These are phyloP conservation scores for Phyllostomus discolor DNA, from an alignment of 2,113 vertebrate species.

Conservation along the genomic window DNA sequence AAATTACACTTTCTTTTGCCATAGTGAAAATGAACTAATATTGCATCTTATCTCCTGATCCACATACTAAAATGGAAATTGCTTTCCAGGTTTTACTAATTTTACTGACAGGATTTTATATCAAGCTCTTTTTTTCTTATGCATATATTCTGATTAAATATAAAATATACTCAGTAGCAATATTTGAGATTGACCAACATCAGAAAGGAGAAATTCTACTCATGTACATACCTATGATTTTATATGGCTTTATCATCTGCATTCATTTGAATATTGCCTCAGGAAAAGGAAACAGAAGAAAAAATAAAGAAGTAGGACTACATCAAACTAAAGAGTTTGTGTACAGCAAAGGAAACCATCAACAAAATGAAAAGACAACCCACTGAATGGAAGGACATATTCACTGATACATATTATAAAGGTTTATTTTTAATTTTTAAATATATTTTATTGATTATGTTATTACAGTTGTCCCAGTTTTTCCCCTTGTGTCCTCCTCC, in stretches of 20 bases:
- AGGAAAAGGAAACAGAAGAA: too few relatives aligned
- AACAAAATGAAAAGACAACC: too few relatives aligned
- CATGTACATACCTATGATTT: background rate
- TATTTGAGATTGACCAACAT: background rate
- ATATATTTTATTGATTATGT: too few relatives aligned
- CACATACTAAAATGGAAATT: conserved; percentile 56
- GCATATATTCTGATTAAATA: conserved; percentile 47
- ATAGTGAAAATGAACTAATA: conserved; percentile 59
- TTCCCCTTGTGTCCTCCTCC: too few relatives aligned
- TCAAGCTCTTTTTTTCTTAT: background rate
- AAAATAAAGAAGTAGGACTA: too few relatives aligned
- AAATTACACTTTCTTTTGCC: conserved; percentile 69
- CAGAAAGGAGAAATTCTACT: background rate
- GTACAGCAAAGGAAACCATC: too few relatives aligned
- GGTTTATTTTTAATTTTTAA: too few relatives aligned
- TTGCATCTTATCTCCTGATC: conserved; percentile 56
- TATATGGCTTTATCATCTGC: background rate
- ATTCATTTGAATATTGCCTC: background rate
- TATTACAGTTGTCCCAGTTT: too few relatives aligned
- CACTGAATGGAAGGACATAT: too few relatives aligned
- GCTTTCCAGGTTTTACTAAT: conserved; percentile 65
- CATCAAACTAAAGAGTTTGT: too few relatives aligned
- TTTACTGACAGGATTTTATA: conserved; percentile 45
- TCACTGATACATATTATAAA: too few relatives aligned
- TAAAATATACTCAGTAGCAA: conserved; percentile 12